Conservation (phyloP, 1,140 invertebrate species). For the Drosophila ercepeae region DNA sequence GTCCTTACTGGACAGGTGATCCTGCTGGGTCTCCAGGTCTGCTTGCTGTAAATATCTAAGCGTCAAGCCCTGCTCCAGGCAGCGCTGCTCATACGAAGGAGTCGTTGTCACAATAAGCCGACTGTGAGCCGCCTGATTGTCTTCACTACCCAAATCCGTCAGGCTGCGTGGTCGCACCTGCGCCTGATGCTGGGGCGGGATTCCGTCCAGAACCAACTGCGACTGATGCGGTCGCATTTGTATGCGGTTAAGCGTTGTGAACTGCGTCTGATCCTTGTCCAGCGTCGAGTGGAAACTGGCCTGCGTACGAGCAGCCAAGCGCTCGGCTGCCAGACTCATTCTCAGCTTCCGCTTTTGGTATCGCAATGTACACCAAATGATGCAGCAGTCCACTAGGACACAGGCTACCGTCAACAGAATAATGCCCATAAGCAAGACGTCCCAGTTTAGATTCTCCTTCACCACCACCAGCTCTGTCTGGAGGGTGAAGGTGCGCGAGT, state of each 20-base stretch:
- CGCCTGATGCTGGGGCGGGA: conserved; percentile 26
- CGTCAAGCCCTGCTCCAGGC: conserved; percentile 59
- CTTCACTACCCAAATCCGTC: conserved; percentile 49
- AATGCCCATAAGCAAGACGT: conserved; percentile 88
- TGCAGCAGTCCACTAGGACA: conserved; percentile 94
- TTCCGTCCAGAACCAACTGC: conserved; percentile 48
- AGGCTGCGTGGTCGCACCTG: conserved; percentile 60
- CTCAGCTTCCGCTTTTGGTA: conserved; percentile 86
- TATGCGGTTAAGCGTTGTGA: conserved; percentile 71
- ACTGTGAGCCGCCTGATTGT: conserved; percentile 38
- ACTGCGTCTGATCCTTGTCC: conserved; percentile 71
- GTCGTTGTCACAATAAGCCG: conserved; percentile 70
- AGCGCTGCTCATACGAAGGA: conserved; percentile 74
- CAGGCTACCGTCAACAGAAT: conserved; percentile 94
- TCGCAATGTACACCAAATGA: conserved; percentile 96
- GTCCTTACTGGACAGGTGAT: conserved; percentile 79
- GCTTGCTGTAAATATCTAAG: conserved; percentile 62
- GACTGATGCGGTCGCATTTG: conserved; percentile 56
- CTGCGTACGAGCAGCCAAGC: conserved; percentile 30
- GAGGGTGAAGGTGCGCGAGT: conserved; percentile 67
- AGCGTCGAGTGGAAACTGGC: conserved; percentile 55
- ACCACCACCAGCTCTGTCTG: conserved; percentile 84
- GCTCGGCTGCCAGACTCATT: conserved; percentile 69
- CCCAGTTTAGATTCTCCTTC: conserved; percentile 83
- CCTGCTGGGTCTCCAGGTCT: conserved; percentile 65